Evolutionary conservation across 2,797 vertebrate species (phyloP).

Genomic region (Leucoraja ocellata): DNA sequence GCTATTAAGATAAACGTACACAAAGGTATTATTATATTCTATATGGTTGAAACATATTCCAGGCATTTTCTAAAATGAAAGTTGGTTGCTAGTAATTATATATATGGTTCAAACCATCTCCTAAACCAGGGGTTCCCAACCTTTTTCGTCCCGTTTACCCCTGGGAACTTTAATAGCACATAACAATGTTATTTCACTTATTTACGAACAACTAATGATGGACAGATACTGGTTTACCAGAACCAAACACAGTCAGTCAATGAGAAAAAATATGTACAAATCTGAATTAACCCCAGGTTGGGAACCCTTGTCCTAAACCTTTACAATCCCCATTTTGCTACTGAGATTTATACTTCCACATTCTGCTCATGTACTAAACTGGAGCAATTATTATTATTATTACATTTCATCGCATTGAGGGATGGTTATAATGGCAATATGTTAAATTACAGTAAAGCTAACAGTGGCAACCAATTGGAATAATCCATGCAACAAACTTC

Average conservation of each 20-base stretch:
- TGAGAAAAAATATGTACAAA: too few species aligned
- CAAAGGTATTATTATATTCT: not conserved
- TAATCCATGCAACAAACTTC: not conserved
- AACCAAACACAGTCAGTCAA: too few species aligned
- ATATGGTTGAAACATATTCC: not conserved
- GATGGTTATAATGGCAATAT: not conserved
- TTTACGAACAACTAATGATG: too few species aligned
- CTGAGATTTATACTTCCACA: not conserved
- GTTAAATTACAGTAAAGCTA: not conserved
- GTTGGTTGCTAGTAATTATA: not conserved
- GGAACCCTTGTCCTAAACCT: not conserved
- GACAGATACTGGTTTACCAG: too few species aligned
- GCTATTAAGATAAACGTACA: not conserved
- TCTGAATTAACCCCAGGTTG: too few species aligned
- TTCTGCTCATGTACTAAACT: not conserved
- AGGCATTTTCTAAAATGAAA: not conserved
- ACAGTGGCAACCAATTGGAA: not conserved
- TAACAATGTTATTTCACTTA: too few species aligned
- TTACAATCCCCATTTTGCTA: not conserved
- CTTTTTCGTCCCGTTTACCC: too few species aligned
- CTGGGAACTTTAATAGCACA: too few species aligned
- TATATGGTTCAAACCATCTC: not conserved
- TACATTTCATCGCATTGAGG: too few species aligned
- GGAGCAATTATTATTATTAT: not conserved
- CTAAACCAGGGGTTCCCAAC: too few species aligned